Base-by-base conservation (phyloP, 2,888 invertebrate genomes). In the Ctenicera cuprea region DNA sequence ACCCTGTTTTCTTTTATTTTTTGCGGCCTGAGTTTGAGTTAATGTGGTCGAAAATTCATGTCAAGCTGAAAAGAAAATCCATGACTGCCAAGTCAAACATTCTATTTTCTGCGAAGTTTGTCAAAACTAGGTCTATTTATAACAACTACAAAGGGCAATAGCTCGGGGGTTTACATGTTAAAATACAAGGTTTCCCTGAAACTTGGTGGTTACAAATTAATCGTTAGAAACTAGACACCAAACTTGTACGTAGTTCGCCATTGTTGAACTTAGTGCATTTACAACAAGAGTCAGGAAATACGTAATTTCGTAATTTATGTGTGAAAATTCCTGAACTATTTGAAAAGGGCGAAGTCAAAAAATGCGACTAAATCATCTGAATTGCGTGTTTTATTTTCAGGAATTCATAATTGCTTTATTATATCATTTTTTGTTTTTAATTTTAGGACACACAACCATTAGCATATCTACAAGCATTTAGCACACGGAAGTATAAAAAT, bases 341-440 rank as follows among this genome's bases (percentile, higher is more conserved):
- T 33, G 4, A 33, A 33, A 33, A 33, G 33, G 33, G 33, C 7
- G 33, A 33, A 33, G 33, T 9, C 9, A 33, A 33, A 33, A 33
- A 33, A 33, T 33, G 33, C 26, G 11, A 5, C n/a, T 52, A 52
- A 52, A 52, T 52, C 30, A 38, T 37, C n/a, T 20, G 4, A 20
- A 59, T 14, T 9, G n/a, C 16, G 57, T 18, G 57, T 33, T 9
- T 33, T n/a, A 18, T 38, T 16, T 16, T n/a, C 20, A 22, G 52
- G 59, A 16, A 59, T 59, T 37, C 12, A 38, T 59, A 59, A 59
- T 59, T 59, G 18, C 38, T 38, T 38, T 22, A 38, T 59, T 33
- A 16, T 33, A 59, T 33, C 59, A 59, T 33, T 14, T 59, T 38
- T 33, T 38, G 30, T 59, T 33, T 59, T 20, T 59, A 59, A 59